phyloP scores from a whole-genome alignment of 2,888 invertebrate genomes.

The Fragum sueziense region DNA sequence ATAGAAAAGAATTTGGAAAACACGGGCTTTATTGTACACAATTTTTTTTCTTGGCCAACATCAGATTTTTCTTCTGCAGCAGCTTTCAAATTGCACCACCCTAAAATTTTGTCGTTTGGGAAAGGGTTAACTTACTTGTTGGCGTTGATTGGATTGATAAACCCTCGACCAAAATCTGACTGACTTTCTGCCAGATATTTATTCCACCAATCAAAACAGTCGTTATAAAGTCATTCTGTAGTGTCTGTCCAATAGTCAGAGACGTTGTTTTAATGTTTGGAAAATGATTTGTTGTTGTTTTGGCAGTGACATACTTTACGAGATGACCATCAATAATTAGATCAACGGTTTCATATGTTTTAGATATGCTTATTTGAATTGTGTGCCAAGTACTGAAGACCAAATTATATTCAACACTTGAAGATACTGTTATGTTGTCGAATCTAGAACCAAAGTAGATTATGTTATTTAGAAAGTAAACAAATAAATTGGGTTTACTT shows the following conservation, averaged over 20 bases:
- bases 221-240: conserved; percentile 18
- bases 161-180: conserved; percentile 10
- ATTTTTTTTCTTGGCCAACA: too few relatives aligned
- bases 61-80: too few relatives aligned
- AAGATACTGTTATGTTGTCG: conserved; percentile 19
- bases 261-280: not conserved
- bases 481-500: not conserved
- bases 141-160: not conserved
- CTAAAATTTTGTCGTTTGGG: too few relatives aligned
- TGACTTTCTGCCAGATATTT: conserved; percentile 9
- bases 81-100: too few relatives aligned
- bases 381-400: conserved; percentile 35
- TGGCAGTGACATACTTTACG: not conserved
- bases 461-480: conserved; percentile 13
- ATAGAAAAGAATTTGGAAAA: too few relatives aligned
- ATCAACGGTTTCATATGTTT: conserved; percentile 16
- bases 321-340: conserved; percentile 38
- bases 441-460: conserved; percentile 13
- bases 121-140: not conserved
- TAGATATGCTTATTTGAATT: conserved; percentile 36
- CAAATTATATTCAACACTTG: conserved; percentile 26
- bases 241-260: not conserved
- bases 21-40: too few relatives aligned
- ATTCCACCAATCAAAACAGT: conserved; percentile 33
- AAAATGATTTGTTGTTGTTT: conserved; percentile 4